Evolutionary conservation across 1,140 invertebrate species (phyloP).

Genomic region (Bombus waltoni): DNA sequence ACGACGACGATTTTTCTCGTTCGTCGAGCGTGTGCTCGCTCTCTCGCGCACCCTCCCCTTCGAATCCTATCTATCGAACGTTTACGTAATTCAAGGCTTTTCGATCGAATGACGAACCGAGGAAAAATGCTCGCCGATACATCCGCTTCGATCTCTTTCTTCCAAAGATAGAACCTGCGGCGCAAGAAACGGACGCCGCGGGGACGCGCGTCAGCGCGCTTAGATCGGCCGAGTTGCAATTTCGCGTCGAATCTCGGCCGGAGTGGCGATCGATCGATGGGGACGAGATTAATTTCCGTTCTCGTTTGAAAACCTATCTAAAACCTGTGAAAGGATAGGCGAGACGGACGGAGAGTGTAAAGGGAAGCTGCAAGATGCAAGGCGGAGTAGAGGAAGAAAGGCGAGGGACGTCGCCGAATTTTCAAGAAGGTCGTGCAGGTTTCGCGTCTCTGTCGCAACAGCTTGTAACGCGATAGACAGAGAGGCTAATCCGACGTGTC

Average conservation of each 20-base stretch:
- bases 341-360: background rate
- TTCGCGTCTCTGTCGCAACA: background rate
- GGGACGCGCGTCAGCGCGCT: background rate
- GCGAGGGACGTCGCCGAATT: background rate
- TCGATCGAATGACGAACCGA: slow-evolving; percentile 59
- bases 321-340: background rate
- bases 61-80: slow-evolving; percentile 46
- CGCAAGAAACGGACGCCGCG: background rate
- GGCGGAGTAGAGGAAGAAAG: too few relatives aligned
- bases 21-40: background rate
- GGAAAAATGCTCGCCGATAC: slow-evolving; percentile 53
- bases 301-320: slow-evolving; percentile 2
- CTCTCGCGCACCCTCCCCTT: slow-evolving; percentile 47
- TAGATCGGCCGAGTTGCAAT: slow-evolving; percentile 1
- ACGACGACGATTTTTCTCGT: slow-evolving; percentile 46
- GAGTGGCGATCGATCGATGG: background rate
- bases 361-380: background rate
- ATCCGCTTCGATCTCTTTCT: slow-evolving; percentile 39
- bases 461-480: background rate
- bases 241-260: background rate
- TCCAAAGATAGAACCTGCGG: background rate
- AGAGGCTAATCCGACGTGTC: background rate
- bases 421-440: background rate
- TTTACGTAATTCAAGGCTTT: slow-evolving; percentile 70
- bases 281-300: slow-evolving; percentile 4